Percentiles rank a stretch among this genome's conserved stretches.
These are phyloP conservation scores for Thumatha senex DNA, from an alignment of 2,888 invertebrate species.

Conservation along the genomic window DNA sequence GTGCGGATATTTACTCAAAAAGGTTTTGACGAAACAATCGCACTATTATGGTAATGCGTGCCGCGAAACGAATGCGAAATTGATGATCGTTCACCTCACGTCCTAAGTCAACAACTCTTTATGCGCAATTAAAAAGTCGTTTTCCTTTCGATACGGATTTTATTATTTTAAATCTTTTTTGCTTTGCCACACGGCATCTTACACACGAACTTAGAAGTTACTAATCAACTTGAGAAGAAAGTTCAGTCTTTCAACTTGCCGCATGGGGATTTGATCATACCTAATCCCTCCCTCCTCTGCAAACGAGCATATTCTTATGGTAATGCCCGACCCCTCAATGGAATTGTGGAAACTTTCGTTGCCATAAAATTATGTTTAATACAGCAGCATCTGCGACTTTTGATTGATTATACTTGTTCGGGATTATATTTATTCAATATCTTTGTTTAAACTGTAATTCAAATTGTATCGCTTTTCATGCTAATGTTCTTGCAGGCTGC, in stretches of 20 bases:
- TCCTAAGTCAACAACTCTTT: slow-evolving; percentile 29
- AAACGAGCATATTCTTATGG: slow-evolving; percentile 65
- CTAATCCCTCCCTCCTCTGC: slow-evolving; percentile 37
- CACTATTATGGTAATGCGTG: slow-evolving; percentile 55
- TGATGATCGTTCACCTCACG: slow-evolving; percentile 32
- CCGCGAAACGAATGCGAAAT: slow-evolving; percentile 51
- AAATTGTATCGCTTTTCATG: slow-evolving; percentile 66
- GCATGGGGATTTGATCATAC: slow-evolving; percentile 28
- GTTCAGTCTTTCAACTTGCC: slow-evolving; percentile 47
- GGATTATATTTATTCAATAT: slow-evolving; percentile 28
- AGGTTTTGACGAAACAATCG: slow-evolving; percentile 55
- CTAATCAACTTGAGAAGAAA: slow-evolving; percentile 58
- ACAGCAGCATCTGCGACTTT: slow-evolving; percentile 31
- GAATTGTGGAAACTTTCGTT: slow-evolving; percentile 50
- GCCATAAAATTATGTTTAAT: slow-evolving; percentile 37
- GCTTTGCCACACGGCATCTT: slow-evolving; percentile 8
- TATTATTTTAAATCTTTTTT: slow-evolving; percentile 8
- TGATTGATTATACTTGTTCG: slow-evolving; percentile 48
- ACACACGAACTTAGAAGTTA: slow-evolving; percentile 24
- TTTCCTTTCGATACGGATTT: slow-evolving; percentile 16
- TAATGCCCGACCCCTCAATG: slow-evolving; percentile 48
- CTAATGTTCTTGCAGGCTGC: slow-evolving; percentile 57
- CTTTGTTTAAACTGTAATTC: slow-evolving; percentile 48
- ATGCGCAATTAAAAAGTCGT: slow-evolving; percentile 30
- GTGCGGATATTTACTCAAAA: slow-evolving; percentile 33